Base-by-base conservation (phyloP, 2,797 vertebrate genomes). In the Taeniopygia guttata region DNA sequence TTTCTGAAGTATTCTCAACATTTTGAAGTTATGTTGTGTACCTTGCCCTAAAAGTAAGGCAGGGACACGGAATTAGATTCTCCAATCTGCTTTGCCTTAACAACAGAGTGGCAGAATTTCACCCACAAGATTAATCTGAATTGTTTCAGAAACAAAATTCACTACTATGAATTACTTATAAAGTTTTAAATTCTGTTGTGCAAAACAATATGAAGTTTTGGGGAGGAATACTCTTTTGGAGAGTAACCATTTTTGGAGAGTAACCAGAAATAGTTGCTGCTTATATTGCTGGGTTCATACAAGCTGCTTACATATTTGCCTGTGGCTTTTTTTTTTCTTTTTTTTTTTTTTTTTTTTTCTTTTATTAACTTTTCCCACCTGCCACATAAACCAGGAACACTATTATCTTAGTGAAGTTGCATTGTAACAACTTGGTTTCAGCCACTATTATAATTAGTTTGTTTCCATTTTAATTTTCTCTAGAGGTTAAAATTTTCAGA, bases 1-100 rank as follows among this genome's bases (percentile, higher is more conserved):
- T 86, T 92, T 75, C 27, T 81, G 19, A 78, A 10, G 12, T 55
- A 15, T 45, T 92, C 26, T 38, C 13, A 25, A 2, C 51, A 13
- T 73, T 66, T 58, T 59, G 40, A 63, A 79, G 55, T 54, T 73
- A 32, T 55, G 73, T 64, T 45, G 30, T 40, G 32, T 81, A 58
- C 34, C n/a, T 88, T 84, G 49, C 34, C 49, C 60, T 80, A 0
- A 64, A 55, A 74, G 69, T 69, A 78, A 87, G 54, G 51, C 43
- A 81, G 34, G 76, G 36, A 30, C 1, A 3, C 2, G 3, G 40
- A 64, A 74, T 59, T 15, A 34, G 29, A 36, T 38, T 70, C 60
- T 94, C 19, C 62, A 45, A 17, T 91, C 48, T 86, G 67, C 49
- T 91, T 90, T 90, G 67, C 52, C 77, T 84, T 90, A 90, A 59